A percentile compares a stretch with the other conserved stretches of the same genome.
Conservation (phyloP, 2,113 vertebrate species). For the Verasper variegatus region DNA sequence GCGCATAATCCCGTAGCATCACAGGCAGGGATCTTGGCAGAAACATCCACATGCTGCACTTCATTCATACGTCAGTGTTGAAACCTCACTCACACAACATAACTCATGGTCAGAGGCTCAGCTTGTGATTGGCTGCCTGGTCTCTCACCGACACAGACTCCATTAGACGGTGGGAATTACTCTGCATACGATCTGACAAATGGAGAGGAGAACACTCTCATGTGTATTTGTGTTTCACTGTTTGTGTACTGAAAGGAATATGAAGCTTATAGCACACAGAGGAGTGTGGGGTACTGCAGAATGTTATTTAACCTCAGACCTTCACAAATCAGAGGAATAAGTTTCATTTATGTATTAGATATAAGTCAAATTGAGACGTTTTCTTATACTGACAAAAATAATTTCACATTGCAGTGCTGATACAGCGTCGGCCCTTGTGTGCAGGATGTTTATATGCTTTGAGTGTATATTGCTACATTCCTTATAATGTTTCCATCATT, state of each 20-base stretch:
- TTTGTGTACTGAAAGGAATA: neutral
- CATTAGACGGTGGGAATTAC: constrained; percentile 50
- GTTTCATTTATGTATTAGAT: neutral
- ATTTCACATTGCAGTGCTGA: neutral
- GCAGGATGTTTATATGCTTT: constrained; percentile 8
- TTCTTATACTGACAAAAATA: neutral
- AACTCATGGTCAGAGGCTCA: constrained; percentile 21
- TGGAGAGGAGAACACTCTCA: constrained; percentile 8
- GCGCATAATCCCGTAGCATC: neutral
- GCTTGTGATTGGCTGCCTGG: constrained; percentile 34
- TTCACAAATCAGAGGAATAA: neutral
- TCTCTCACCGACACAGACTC: constrained; percentile 33
- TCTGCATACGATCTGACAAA: constrained; percentile 51
- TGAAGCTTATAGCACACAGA: neutral
- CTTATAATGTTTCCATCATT: constrained; percentile 45
- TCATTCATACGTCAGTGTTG: constrained; percentile 24
- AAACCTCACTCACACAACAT: constrained; percentile 29
- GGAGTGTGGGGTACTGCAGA: neutral
- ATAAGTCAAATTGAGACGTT: neutral
- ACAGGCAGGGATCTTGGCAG: neutral
- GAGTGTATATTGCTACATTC: constrained; percentile 17
- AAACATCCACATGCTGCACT: neutral
- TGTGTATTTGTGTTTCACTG: constrained; percentile 3
- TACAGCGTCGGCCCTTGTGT: neutral
- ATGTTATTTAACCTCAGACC: neutral